phyloP scores from a whole-genome alignment of 2,888 invertebrate genomes.

The Atherix ibis region DNA sequence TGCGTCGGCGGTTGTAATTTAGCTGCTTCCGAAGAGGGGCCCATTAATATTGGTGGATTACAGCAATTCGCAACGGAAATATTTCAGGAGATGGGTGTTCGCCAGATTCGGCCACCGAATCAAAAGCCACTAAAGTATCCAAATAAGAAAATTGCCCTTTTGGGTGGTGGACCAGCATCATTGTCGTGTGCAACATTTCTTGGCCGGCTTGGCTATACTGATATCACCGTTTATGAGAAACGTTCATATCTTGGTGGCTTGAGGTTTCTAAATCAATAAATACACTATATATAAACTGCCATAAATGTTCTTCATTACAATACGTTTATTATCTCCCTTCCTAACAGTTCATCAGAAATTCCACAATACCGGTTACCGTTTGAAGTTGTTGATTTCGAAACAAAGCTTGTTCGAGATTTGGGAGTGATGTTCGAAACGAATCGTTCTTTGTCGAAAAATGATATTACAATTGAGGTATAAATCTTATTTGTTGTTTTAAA shows the following conservation, averaged over 20 bases:
- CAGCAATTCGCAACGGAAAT: constrained; percentile 96
- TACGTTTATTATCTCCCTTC: background rate
- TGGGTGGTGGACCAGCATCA: constrained; percentile 94
- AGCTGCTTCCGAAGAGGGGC: constrained; percentile 89
- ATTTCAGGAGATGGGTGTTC: constrained; percentile 87
- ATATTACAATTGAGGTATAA: constrained; percentile 68
- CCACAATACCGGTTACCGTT: constrained; percentile 93
- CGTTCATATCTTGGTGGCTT: constrained; percentile 76
- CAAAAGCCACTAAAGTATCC: constrained; percentile 34
- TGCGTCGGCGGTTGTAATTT: constrained; percentile 97
- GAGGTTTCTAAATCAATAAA: constrained; percentile 37
- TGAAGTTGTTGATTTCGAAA: constrained; percentile 84
- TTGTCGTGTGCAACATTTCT: constrained; percentile 93
- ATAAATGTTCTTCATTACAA: background rate
- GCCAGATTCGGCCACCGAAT: constrained; percentile 67
- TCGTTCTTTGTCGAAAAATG: constrained; percentile 49
- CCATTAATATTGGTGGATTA: constrained; percentile 95
- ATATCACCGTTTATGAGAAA: constrained; percentile 88
- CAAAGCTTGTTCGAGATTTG: constrained; percentile 76
- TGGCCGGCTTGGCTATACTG: constrained; percentile 78
- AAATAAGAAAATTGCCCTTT: constrained; percentile 54
- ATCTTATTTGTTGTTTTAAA: constrained; percentile 37
- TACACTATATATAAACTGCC: background rate
- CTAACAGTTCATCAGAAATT: constrained; percentile 76
- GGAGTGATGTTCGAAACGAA: constrained; percentile 77